phyloP scores from a whole-genome alignment of 2,888 invertebrate genomes.

The Stegana nigrithorax region DNA sequence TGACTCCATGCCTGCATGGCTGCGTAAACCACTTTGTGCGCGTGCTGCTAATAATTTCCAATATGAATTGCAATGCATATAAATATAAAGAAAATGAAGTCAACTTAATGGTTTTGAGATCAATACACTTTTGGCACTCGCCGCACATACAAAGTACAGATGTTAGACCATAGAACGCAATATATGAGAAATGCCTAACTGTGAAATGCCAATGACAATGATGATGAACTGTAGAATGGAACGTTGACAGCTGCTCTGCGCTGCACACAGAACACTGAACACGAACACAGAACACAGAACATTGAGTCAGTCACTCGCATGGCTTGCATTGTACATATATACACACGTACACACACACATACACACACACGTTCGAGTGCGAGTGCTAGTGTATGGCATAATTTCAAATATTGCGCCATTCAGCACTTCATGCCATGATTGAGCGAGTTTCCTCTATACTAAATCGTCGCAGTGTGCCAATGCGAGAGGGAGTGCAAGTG shows the following conservation, averaged over 20 bases:
- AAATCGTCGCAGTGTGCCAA: too few species aligned
- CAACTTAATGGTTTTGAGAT: too few species aligned
- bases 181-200: background rate
- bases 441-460: constrained; percentile 18
- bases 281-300: constrained; percentile 38
- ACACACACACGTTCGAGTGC: too few species aligned
- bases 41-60: background rate
- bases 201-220: constrained; percentile 45
- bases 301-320: constrained; percentile 32
- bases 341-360: constrained; percentile 3
- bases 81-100: background rate
- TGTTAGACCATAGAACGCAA: too few species aligned
- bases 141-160: too few species aligned
- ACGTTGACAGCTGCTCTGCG: constrained; percentile 59
- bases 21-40: background rate
- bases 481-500: background rate
- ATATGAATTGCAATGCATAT: background rate
- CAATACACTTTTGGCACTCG: too few species aligned
- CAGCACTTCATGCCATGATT: constrained; percentile 24
- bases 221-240: constrained; percentile 61
- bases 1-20: background rate
- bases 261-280: too few species aligned
- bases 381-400: constrained; percentile 52
- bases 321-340: constrained; percentile 27
- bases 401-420: constrained; percentile 56